phyloP scores from a whole-genome alignment of 2,113 vertebrate species.

The Sula dactylatra region DNA sequence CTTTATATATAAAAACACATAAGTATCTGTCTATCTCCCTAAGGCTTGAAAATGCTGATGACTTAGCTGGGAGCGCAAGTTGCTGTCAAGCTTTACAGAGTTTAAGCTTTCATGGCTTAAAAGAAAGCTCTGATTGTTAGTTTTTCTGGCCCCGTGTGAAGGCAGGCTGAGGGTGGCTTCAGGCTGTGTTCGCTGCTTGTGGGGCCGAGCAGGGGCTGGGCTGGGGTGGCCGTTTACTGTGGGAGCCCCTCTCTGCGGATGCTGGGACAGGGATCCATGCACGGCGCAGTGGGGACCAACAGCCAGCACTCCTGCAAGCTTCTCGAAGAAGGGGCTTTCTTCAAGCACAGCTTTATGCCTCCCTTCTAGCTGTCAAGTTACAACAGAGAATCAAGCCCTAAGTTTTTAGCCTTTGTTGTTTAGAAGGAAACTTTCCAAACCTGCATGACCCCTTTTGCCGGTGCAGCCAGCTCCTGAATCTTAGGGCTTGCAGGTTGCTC shows the following conservation, averaged over 20 bases:
- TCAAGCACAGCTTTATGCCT: background rate
- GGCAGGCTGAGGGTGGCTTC: background rate
- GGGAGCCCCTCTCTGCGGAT: background rate
- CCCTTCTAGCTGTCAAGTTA: background rate
- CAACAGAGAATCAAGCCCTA: background rate
- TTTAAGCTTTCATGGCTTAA: background rate
- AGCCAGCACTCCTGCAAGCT: background rate
- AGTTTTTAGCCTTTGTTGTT: background rate
- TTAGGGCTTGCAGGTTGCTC: background rate
- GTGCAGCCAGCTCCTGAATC: background rate
- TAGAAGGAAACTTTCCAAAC: background rate
- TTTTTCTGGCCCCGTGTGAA: background rate
- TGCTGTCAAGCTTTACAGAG: background rate
- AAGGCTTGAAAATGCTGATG: conserved; percentile 21
- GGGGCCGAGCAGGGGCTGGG: background rate
- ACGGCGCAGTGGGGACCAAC: rapidly evolving
- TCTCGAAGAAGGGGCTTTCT: background rate
- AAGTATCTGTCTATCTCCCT: background rate
- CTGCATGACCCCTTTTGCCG: background rate
- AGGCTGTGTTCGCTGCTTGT: background rate
- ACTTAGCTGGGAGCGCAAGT: background rate
- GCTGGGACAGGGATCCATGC: background rate
- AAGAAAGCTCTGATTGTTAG: background rate
- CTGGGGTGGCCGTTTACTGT: background rate
- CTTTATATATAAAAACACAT: background rate